phyloP scores from a whole-genome alignment of 2,113 vertebrate genomes.

The Pluvianellus socialis region DNA sequence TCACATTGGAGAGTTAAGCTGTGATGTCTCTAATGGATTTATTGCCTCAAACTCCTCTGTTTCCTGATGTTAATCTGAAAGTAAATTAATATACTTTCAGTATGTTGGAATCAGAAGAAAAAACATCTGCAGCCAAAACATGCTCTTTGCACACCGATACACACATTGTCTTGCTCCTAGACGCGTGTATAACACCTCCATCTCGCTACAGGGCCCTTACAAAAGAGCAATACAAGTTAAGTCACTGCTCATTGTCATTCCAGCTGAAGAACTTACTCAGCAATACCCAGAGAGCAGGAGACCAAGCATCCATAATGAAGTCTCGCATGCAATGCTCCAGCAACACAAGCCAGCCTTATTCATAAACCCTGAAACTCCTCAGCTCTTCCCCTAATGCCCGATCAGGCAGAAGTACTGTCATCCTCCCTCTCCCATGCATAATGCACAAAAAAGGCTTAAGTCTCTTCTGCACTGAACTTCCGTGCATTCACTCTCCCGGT shows the following conservation, averaged over 20 bases:
- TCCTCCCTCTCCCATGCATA: background rate
- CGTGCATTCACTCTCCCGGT: background rate
- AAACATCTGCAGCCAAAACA: background rate
- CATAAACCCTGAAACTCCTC: background rate
- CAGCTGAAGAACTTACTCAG: background rate
- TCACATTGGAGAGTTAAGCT: background rate
- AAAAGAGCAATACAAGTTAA: background rate
- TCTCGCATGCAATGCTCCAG: background rate
- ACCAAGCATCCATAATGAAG: background rate
- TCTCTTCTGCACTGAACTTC: background rate
- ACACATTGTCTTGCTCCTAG: background rate
- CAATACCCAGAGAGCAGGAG: background rate
- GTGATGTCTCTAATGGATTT: background rate
- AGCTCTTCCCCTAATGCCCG: background rate
- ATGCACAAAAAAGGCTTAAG: background rate
- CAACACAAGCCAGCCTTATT: background rate
- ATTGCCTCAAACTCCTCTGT: background rate
- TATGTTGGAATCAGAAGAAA: background rate
- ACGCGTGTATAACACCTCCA: background rate
- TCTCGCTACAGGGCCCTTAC: background rate
- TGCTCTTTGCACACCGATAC: background rate
- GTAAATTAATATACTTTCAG: background rate
- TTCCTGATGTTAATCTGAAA: background rate
- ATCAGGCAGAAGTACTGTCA: background rate
- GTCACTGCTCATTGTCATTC: background rate